Base-by-base conservation (phyloP, 2,888 invertebrate species). In the Melieria picta region DNA sequence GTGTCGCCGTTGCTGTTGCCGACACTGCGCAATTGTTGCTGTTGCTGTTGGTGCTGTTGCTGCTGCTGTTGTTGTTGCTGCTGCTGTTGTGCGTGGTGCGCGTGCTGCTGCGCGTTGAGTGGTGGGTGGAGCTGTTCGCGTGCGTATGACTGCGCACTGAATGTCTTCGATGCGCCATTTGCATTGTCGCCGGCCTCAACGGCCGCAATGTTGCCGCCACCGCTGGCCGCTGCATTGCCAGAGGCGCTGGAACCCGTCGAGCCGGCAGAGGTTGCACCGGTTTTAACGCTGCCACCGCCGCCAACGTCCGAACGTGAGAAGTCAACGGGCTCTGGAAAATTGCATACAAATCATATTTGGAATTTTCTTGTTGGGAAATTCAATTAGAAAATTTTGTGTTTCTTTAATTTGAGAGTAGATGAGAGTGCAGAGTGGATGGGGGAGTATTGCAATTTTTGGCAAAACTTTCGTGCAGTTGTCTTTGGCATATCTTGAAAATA, bases 311-410 rank as follows among this genome's bases (percentile, higher is more conserved):
- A 80, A 77, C 86, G 84, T 79, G 87, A 87, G 77, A 87, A 87
- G 83, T 87, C 87, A 79, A 87, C 87, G 76, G 87, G 87, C 79
- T 87, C 87, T 86, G 78, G 13, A 77, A 75, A 69, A 69, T 50
- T 50, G 11, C 10, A 67, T 16, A 55, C 55, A 55, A 9, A 48
- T 46, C 3, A 30, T 30, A 30, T 30, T 30, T 30, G 30, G 48
- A 1, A 52, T 52, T 6, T 52, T 52, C 52, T 30, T 30, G 30
- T 30, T 1, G 30, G 3, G 30, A 30, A 30, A 30, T 30, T 30
- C 30, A 30, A 30, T 30, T 30, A 30, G 30, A 30, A 30, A 1
- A 30, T 30, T 2, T 30, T 30, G 30, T 30, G 30, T 30, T 52
- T 52, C 52, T 52, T 52, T 4, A n/a, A 13, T 52, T 52, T 52